Evolutionary conservation across 2,797 vertebrate species (phyloP), one percentile per base, ranked within the genome.

Genomic region (Triplophysa yarkandensis): DNA sequence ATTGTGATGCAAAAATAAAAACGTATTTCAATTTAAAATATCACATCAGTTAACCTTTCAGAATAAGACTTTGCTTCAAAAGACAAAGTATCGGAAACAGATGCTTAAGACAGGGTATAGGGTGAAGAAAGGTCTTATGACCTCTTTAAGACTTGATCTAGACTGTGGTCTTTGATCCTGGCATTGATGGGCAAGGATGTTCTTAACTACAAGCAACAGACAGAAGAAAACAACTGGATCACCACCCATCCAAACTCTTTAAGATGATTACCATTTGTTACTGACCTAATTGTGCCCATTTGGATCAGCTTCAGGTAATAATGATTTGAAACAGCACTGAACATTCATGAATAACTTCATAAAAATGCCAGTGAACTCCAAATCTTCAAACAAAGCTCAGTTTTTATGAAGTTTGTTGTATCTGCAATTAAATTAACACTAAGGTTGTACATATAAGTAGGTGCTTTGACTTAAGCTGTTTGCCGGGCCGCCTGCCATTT

Each of bases 311-410:
- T 86, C 77, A 86, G 85, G 85, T 78, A 87, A 87, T 78, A 77
- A 81, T 65, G 85, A 88, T 83, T 85, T 87, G 83, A 84, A 85
- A 80, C 78, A 66, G 81, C 83, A 85, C 78, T 80, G 30, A 81
- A 85, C 83, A 80, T 82, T 83, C 79, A 82, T 90, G 88, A 91
- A 90, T n/a, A n/a, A n/a, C n/a, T n/a, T n/a, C n/a, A n/a, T n/a
- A n/a, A n/a, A n/a, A n/a, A n/a, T n/a, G n/a, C n/a, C n/a, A n/a
- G n/a, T n/a, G n/a, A n/a, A n/a, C n/a, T n/a, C n/a, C n/a, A n/a
- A n/a, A n/a, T n/a, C n/a, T n/a, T n/a, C 32, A 25, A 23, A 6
- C 7, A n/a, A 44, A 44, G 6, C 0, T 46, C 17, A 46, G 10
- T 5, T 5, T 43, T 3, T 11, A 16, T 79, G 6, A 44, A 27